Conservation (phyloP, 2,113 vertebrate species). For the Loxodonta africana region DNA sequence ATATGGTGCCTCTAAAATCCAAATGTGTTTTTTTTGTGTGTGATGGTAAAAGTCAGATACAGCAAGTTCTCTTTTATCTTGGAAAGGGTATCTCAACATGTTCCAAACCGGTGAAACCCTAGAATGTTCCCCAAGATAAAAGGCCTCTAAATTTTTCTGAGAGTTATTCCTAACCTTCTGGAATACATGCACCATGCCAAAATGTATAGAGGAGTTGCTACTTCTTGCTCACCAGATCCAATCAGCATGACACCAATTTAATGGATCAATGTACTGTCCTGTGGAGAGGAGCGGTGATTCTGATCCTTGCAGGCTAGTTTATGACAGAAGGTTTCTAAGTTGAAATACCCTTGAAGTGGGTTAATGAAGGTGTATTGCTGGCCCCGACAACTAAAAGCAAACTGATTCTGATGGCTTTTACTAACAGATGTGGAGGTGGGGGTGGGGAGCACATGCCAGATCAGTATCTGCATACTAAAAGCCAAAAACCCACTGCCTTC, state of each 20-base stretch:
- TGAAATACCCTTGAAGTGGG: not conserved
- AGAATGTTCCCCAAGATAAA: not conserved
- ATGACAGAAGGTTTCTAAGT: not conserved
- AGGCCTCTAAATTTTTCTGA: not conserved
- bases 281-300: not conserved
- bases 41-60: not conserved
- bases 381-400: too few species aligned
- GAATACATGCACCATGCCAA: not conserved
- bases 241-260: not conserved
- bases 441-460: not conserved
- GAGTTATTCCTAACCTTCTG: not conserved
- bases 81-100: not conserved
- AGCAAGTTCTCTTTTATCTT: not conserved
- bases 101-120: not conserved
- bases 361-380: not conserved
- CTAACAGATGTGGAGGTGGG: not conserved
- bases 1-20: not conserved
- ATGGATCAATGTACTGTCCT: not conserved
- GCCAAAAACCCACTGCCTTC: not conserved
- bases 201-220: not conserved
- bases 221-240: not conserved
- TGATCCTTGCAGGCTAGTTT: not conserved
- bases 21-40: not conserved
- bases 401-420: not conserved
- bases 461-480: not conserved